Base-by-base conservation (phyloP, 2,888 invertebrate species). In the Nemoura dubitans region DNA sequence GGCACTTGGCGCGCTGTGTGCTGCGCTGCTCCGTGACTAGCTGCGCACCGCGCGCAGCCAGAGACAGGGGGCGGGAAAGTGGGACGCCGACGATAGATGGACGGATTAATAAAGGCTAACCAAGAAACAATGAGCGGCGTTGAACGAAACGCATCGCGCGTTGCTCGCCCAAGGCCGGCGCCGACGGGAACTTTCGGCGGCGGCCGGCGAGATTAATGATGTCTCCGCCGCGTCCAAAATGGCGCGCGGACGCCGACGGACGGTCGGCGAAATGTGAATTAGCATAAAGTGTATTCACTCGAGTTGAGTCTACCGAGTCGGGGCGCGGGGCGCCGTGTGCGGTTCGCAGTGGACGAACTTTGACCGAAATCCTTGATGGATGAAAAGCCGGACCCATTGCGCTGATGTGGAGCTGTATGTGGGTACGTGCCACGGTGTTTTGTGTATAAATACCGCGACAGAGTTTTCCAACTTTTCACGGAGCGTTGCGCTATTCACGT, bases 91-190 rank as follows among this genome's bases (percentile, higher is more conserved):
- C 59, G 59, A 59, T 59, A 21, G 59, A 59, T 59, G 59, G 59
- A 59, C 59, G 59, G 59, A 59, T 59, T 59, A 59, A 59, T 59
- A 59, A 59, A 59, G 59, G 59, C 59, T 59, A 59, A 59, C 59
- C 59, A 59, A 59, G 59, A 59, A 59, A 59, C 59, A 59, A 59
- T 59, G 59, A 59, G 59, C 59, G 21, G 6, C 21, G 59, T 59
- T 59, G 16, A 59, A 36, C 36, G 36, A 36, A n/a, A 59, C 59
- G 59, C 59, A 59, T 59, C 59, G 14, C 59, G 14, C 59, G 3
- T 59, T 59, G 59, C 59, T 10, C 21, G 59, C 59, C 59, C 59
- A 59, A 59, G 59, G 59, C 10, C 59, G 36, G 59, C 59, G 59
- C 59, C 16, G 59, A 21, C 16, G 59, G 59, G 10, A 59, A 59